These are phyloP conservation scores for Sphenodon punctatus DNA, from an alignment of 2,797 vertebrate genomes.

Conservation along the genomic window DNA sequence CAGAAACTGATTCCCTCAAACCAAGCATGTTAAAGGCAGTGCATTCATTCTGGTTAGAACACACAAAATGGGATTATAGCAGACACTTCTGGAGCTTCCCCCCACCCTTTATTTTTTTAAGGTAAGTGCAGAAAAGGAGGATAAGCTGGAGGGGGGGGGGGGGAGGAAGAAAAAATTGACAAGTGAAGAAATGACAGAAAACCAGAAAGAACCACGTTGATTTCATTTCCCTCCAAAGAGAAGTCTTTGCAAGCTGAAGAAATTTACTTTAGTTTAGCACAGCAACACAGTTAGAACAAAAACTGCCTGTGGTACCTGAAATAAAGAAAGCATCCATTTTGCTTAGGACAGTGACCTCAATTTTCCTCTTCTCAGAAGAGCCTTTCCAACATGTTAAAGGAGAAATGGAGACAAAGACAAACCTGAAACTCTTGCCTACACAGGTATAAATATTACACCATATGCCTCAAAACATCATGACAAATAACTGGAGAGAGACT, in stretches of 20 bases:
- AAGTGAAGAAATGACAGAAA: constrained; percentile 66
- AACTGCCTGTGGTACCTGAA: constrained; percentile 8
- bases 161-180: constrained; percentile 56
- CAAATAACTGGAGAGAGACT: constrained; percentile 59
- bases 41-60: constrained; percentile 65
- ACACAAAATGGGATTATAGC: constrained; percentile 69
- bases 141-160: constrained; percentile 54
- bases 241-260: constrained; percentile 48
- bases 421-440: constrained; percentile 32
- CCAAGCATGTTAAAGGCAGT: constrained; percentile 65
- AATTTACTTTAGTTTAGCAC: constrained; percentile 56
- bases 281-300: constrained; percentile 44
- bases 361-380: constrained; percentile 20
- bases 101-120: constrained; percentile 39
- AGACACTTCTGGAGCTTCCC: constrained; percentile 70
- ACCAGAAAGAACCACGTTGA: constrained; percentile 49
- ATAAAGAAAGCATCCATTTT: constrained; percentile 50
- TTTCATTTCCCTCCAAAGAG: constrained; percentile 63
- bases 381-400: constrained; percentile 49
- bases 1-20: constrained; percentile 65
- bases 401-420: constrained; percentile 28
- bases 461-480: constrained; percentile 22
- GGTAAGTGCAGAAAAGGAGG: constrained; percentile 48
- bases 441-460: constrained; percentile 48
- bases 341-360: neutral